A percentile compares a stretch with the other conserved stretches of the same genome.
Evolutionary conservation across 2,113 vertebrate genomes (phyloP).

Genomic region (Nyctereutes procyonoides): DNA sequence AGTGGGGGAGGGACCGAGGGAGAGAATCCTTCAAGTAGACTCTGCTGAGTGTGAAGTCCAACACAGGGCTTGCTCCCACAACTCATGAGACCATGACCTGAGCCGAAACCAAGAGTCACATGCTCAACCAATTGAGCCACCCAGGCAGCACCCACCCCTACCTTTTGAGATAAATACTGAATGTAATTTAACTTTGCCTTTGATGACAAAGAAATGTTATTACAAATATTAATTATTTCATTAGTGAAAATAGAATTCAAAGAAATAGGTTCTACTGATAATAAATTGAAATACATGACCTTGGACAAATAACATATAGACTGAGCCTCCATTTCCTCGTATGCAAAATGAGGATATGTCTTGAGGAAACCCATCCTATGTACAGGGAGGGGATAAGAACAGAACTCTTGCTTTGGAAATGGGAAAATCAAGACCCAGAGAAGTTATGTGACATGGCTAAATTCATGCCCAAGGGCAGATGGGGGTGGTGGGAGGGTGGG

Average conservation of each 20-base stretch:
- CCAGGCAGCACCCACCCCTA: not conserved
- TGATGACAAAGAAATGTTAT: not conserved
- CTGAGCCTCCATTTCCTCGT: not conserved
- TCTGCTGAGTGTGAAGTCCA: not conserved
- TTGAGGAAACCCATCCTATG: not conserved
- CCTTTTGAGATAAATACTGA: not conserved
- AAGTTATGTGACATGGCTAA: not conserved
- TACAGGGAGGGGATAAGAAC: not conserved
- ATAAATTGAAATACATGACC: not conserved
- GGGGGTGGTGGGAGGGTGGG: not conserved
- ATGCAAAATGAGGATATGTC: not conserved
- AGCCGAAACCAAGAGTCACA: not conserved
- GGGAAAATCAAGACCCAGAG: not conserved
- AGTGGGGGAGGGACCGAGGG: not conserved
- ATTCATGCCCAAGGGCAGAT: not conserved
- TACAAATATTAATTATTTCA: not conserved
- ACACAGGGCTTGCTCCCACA: not conserved
- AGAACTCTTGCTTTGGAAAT: not conserved
- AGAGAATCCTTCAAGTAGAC: not conserved
- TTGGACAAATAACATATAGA: not conserved
- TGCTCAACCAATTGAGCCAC: not conserved
- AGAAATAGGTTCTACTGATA: not conserved
- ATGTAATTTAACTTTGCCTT: not conserved
- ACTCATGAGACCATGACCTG: not conserved
- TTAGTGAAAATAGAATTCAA: not conserved